Evolutionary conservation across 2,113 vertebrate species (phyloP).

Genomic region (Malurus cyaneus): DNA sequence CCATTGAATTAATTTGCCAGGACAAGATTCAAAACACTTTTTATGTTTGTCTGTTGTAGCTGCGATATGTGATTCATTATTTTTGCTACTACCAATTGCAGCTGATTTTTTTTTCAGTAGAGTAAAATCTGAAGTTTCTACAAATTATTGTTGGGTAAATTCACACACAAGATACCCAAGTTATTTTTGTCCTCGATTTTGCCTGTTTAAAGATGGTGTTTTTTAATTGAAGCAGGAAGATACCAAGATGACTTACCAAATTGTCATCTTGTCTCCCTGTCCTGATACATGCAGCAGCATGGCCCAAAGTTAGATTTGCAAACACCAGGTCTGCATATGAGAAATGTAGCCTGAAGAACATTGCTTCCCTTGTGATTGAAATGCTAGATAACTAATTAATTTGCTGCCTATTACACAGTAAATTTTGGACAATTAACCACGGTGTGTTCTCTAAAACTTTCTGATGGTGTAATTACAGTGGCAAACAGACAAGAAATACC

Average conservation of each 20-base stretch:
- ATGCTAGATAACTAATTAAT: slow-evolving; percentile 17
- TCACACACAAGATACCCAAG: background rate
- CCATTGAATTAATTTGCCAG: background rate
- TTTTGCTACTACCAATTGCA: background rate
- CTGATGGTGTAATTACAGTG: background rate
- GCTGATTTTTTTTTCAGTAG: background rate
- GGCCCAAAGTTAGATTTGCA: background rate
- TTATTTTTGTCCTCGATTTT: background rate
- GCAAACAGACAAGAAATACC: background rate
- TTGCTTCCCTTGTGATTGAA: slow-evolving; percentile 13
- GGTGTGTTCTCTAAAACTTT: background rate
- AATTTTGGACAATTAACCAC: background rate
- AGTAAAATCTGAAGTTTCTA: background rate
- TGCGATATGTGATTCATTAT: background rate
- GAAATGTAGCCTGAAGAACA: background rate
- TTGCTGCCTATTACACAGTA: background rate
- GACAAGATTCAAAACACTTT: background rate
- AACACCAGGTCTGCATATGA: background rate
- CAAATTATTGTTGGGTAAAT: background rate
- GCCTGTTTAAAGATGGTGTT: background rate
- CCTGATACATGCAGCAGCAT: background rate
- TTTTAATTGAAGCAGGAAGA: background rate
- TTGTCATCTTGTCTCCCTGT: background rate
- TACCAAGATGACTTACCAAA: background rate
- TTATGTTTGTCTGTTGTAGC: background rate